A percentile compares a stretch with the other conserved stretches of the same genome.
Evolutionary conservation across 2,888 invertebrate genomes (phyloP).

Genomic region (Adelognathus sp.): DNA sequence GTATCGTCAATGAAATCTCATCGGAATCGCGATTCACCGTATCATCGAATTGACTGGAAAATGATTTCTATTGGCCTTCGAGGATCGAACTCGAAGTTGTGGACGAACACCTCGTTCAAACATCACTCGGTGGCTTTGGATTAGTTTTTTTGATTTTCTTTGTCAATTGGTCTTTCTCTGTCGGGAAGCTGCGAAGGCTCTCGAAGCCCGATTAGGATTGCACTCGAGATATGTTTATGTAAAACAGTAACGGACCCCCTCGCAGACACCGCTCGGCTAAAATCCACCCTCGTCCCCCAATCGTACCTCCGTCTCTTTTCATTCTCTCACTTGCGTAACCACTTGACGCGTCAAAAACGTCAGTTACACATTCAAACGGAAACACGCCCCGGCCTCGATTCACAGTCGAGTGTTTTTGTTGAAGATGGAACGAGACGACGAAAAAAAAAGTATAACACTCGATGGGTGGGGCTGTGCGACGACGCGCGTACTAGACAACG

Average conservation of each 20-base stretch:
- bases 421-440: constrained; percentile 28
- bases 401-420: constrained; percentile 61
- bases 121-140: neutral
- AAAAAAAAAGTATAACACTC: constrained; percentile 11
- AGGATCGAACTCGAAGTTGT: neutral
- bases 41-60: neutral
- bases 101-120: neutral
- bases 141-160: neutral
- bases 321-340: constrained; percentile 57
- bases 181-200: constrained; percentile 16
- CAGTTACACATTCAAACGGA: constrained; percentile 73
- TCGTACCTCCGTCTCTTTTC: constrained; percentile 14
- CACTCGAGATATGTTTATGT: constrained; percentile 75
- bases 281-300: constrained; percentile 47
- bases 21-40: neutral
- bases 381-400: constrained; percentile 53
- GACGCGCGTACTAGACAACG: constrained; percentile 42
- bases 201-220: constrained; percentile 51
- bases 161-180: neutral
- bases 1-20: no score
- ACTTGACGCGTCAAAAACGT: constrained; percentile 79
- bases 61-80: neutral
- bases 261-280: constrained; percentile 30
- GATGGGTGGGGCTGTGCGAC: neutral
- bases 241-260: constrained; percentile 72